Conservation (phyloP, 2,113 vertebrate species). For the Cryptomyrus ogoouensis region DNA sequence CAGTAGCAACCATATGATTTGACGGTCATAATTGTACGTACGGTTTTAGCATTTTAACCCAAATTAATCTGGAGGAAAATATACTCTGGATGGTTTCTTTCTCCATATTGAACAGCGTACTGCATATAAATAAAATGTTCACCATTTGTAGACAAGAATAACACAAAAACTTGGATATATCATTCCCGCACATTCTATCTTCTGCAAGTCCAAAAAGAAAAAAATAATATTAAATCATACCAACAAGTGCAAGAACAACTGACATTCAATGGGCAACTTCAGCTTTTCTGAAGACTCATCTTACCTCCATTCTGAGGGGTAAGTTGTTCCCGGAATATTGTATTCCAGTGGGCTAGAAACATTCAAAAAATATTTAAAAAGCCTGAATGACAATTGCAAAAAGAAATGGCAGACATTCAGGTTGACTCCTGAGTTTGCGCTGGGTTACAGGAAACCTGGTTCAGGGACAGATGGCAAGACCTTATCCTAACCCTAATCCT, state of each 20-base stretch:
- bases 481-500: too few species aligned
- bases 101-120: not conserved
- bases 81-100: not conserved
- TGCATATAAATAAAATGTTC: not conserved
- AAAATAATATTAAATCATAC: not conserved
- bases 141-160: not conserved
- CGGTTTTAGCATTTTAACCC: not conserved
- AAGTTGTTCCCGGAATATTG: constrained; percentile 47
- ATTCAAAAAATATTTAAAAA: constrained; percentile 13
- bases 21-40: not conserved
- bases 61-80: not conserved
- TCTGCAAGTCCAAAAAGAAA: not conserved
- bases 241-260: not conserved
- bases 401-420: constrained; percentile 6
- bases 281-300: constrained; percentile 26
- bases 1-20: not conserved
- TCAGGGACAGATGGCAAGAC: not conserved
- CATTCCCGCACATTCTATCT: not conserved
- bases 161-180: not conserved
- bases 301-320: constrained; percentile 49
- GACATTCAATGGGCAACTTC: not conserved
- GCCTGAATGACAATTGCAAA: constrained; percentile 30
- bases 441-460: not conserved
- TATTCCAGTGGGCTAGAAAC: constrained; percentile 45
- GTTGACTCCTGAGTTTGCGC: not conserved